These are phyloP conservation scores for Hirudinaria manillensis DNA, from an alignment of 2,888 invertebrate species.

Conservation along the genomic window DNA sequence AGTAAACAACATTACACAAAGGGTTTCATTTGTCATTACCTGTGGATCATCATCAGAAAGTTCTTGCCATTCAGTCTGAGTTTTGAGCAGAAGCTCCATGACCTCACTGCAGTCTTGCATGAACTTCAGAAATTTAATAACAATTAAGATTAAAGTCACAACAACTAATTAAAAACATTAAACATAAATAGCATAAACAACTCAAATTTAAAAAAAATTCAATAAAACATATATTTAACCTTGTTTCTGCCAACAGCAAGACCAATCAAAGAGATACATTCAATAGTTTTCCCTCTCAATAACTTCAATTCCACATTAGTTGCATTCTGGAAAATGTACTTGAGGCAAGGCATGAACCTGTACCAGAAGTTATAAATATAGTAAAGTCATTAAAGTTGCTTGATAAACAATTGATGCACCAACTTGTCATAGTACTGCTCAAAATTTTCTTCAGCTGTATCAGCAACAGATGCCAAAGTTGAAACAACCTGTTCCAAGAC, in stretches of 20 bases:
- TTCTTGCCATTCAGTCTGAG: conserved; percentile 41
- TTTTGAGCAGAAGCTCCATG: conserved; percentile 41
- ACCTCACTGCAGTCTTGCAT: conserved; percentile 42
- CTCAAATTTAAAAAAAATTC: neutral
- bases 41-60: conserved; percentile 87
- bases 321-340: conserved; percentile 92
- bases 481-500: conserved; percentile 97
- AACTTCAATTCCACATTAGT: conserved; percentile 71
- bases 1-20: neutral
- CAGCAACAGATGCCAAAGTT: conserved; percentile 94
- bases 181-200: neutral
- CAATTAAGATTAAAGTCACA: neutral
- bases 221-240: conserved; percentile 40
- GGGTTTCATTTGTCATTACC: conserved; percentile 43
- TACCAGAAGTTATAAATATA: neutral
- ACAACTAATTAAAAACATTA: conserved; percentile 20
- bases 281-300: conserved; percentile 93
- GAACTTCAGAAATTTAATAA: conserved; percentile 35
- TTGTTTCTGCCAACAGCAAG: conserved; percentile 59
- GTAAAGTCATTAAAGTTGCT: neutral
- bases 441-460: conserved; percentile 94
- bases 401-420: neutral
- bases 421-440: conserved; percentile 81
- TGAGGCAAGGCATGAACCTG: conserved; percentile 81
- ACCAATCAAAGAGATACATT: conserved; percentile 96